Evolutionary conservation across 2,888 invertebrate species (phyloP).

Genomic region (Bruchidius siliquastri): DNA sequence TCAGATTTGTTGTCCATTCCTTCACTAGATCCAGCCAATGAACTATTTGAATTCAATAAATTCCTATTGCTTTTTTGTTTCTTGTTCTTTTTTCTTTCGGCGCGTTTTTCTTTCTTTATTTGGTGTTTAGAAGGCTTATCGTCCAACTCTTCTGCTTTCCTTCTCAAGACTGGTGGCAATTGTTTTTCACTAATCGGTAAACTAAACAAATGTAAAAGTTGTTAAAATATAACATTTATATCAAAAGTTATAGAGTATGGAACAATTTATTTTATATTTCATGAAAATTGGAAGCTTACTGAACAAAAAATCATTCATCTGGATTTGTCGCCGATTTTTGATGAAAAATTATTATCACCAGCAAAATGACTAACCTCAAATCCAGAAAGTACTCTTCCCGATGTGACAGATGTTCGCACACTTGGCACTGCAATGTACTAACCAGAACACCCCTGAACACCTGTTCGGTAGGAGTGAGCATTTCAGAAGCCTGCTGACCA

Average conservation of each 20-base stretch:
- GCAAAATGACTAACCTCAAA: conserved; percentile 48
- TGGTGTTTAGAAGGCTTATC: conserved; percentile 62
- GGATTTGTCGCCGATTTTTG: too few relatives aligned
- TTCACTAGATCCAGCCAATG: conserved; percentile 35
- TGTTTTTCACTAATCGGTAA: conserved; percentile 80
- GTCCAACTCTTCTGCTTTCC: conserved; percentile 44
- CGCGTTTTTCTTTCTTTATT: conserved; percentile 59
- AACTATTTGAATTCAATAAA: conserved; percentile 5
- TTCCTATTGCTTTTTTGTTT: conserved; percentile 45
- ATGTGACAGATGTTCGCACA: conserved; percentile 82
- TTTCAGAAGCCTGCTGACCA: conserved; percentile 73
- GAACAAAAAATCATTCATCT: too few relatives aligned
- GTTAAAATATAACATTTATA: conserved; percentile 3
- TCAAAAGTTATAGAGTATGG: neutral
- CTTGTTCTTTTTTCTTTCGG: conserved; percentile 54
- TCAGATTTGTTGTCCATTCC: conserved; percentile 53
- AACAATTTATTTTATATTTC: too few relatives aligned
- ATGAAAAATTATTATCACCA: too few relatives aligned
- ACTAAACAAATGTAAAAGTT: conserved; percentile 48
- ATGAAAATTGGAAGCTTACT: too few relatives aligned
- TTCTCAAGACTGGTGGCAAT: conserved; percentile 60
- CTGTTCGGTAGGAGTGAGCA: conserved; percentile 77
- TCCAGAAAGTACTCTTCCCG: conserved; percentile 91
- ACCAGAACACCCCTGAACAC: conserved; percentile 92
- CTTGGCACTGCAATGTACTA: conserved; percentile 83